phyloP scores from a whole-genome alignment of 2,888 invertebrate species.

The Rhamphomyia laevipes region DNA sequence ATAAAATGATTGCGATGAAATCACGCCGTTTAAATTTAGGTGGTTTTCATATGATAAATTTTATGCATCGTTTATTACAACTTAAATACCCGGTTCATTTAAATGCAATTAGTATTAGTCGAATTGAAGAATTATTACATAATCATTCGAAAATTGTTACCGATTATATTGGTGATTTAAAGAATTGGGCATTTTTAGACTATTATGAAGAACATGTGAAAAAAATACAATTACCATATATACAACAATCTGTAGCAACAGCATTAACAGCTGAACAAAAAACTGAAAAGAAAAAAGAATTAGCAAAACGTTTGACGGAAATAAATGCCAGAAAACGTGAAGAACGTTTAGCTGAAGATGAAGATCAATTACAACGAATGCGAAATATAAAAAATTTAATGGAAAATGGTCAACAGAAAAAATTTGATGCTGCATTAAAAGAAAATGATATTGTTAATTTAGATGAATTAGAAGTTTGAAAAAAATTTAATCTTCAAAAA shows the following conservation, averaged over 20 bases:
- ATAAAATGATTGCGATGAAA: constrained; percentile 54
- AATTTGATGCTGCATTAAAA: constrained; percentile 60
- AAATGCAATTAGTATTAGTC: constrained; percentile 72
- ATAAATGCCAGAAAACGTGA: constrained; percentile 81
- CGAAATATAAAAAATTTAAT: constrained; percentile 63
- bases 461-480: constrained; percentile 60
- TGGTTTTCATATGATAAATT: constrained; percentile 73
- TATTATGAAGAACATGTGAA: constrained; percentile 73
- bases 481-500: background rate
- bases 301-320: constrained; percentile 73
- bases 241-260: constrained; percentile 37
- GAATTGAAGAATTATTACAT: constrained; percentile 78
- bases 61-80: constrained; percentile 72
- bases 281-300: constrained; percentile 74
- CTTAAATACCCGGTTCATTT: constrained; percentile 88
- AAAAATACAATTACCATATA: constrained; percentile 75
- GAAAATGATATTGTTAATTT: constrained; percentile 63
- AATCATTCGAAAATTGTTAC: constrained; percentile 66
- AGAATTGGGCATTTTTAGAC: constrained; percentile 68
- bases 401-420: constrained; percentile 62
- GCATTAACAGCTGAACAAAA: constrained; percentile 57
- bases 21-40: constrained; percentile 72
- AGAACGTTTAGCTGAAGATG: constrained; percentile 78
- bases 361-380: constrained; percentile 69
- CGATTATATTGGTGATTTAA: constrained; percentile 68